phyloP scores from a whole-genome alignment of 2,113 vertebrate genomes.

The Esox niger region DNA sequence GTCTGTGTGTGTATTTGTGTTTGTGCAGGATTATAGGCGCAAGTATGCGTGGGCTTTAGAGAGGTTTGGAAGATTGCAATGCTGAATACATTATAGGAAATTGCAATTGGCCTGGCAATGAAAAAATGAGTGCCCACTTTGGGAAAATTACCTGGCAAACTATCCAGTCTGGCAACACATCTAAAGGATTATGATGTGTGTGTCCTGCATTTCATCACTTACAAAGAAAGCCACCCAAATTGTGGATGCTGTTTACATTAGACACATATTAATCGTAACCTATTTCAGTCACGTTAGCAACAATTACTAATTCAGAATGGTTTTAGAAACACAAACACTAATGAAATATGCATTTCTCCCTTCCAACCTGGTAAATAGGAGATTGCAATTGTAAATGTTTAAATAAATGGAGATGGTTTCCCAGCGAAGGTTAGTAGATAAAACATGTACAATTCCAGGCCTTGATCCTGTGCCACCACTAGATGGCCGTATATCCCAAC shows the following conservation, averaged over 20 bases:
- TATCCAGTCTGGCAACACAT: neutral
- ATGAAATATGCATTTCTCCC: no score
- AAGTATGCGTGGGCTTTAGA: neutral
- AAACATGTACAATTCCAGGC: no score
- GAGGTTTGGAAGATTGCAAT: neutral
- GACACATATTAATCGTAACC: neutral
- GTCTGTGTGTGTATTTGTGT: neutral
- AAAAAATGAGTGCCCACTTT: neutral
- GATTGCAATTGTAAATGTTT: no score
- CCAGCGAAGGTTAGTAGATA: no score
- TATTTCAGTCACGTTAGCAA: no score
- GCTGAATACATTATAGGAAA: neutral
- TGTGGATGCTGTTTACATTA: neutral
- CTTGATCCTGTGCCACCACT: slow-evolving; percentile 5
- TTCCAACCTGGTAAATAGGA: no score
- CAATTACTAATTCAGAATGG: no score
- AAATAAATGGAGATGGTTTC: no score
- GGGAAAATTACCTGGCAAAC: neutral
- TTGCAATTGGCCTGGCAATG: neutral
- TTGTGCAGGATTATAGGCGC: neutral
- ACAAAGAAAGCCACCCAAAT: neutral
- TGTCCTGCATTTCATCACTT: neutral
- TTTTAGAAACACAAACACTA: no score
- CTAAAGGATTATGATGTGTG: neutral
- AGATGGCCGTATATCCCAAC: slow-evolving; percentile 43